These are phyloP conservation scores for Hyppa rectilinea DNA, from an alignment of 2,888 invertebrate genomes.

Conservation along the genomic window DNA sequence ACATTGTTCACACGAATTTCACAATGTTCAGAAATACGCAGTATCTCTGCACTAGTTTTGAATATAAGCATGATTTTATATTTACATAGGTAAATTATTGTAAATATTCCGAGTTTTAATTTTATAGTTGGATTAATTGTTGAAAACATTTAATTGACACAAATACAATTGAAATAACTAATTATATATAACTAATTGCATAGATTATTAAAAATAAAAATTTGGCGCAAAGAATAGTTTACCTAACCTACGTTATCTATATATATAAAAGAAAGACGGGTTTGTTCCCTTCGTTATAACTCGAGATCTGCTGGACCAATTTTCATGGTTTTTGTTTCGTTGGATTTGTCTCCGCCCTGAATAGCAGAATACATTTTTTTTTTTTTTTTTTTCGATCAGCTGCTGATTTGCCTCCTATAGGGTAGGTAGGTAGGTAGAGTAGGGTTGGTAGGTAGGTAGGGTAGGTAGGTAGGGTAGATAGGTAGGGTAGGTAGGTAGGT, in stretches of 20 bases:
- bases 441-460: too few species aligned
- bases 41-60: constrained; percentile 61
- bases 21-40: constrained; percentile 61
- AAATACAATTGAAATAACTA: constrained; percentile 57
- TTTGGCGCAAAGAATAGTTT: constrained; percentile 58
- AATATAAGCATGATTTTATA: constrained; percentile 58
- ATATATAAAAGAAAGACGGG: too few species aligned
- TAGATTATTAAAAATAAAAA: constrained; percentile 64
- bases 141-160: constrained; percentile 62
- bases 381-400: too few species aligned
- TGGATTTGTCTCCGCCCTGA: too few species aligned
- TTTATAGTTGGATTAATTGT: constrained; percentile 60
- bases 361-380: too few species aligned
- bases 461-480: too few species aligned
- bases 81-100: constrained; percentile 53
- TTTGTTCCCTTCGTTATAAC: too few species aligned
- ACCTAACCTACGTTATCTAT: constrained; percentile 57
- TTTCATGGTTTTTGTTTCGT: too few species aligned
- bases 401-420: too few species aligned
- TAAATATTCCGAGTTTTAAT: constrained; percentile 53
- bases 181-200: constrained; percentile 59
- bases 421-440: too few species aligned
- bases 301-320: too few species aligned
- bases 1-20: constrained; percentile 67
- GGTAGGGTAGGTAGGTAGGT: too few species aligned